These are phyloP conservation scores for Rhingia rostrata DNA, from an alignment of 2,888 invertebrate genomes.

Conservation along the genomic window DNA sequence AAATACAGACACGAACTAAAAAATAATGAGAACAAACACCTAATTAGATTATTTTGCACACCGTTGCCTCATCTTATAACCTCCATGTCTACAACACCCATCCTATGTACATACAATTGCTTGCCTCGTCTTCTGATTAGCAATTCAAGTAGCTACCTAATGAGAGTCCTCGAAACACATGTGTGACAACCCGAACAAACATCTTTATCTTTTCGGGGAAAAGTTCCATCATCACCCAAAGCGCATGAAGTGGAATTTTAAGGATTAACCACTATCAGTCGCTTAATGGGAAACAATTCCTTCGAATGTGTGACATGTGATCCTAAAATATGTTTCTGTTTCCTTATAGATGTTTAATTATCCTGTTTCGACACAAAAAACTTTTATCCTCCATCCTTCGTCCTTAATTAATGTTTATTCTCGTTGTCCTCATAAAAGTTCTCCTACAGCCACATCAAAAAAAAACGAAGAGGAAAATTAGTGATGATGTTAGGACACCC, in stretches of 20 bases:
- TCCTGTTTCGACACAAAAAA: conserved; percentile 2
- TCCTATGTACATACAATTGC: neutral
- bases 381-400: neutral
- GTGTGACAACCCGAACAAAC: conserved; percentile 48
- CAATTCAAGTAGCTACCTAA: conserved; percentile 62
- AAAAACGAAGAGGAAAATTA: conserved; percentile 30
- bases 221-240: conserved; percentile 51
- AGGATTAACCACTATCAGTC: conserved; percentile 38
- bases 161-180: conserved; percentile 57
- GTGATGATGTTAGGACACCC: conserved; percentile 24
- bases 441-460: neutral
- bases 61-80: neutral
- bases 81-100: neutral
- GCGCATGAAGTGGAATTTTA: conserved; percentile 44
- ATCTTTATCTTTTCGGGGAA: conserved; percentile 30
- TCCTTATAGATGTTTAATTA: conserved; percentile 37
- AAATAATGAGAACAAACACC: conserved; percentile 68
- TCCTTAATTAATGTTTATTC: conserved; percentile 33
- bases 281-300: conserved; percentile 7
- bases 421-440: conserved; percentile 35
- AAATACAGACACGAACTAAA: conserved; percentile 30
- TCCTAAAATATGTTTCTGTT: neutral
- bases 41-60: conserved; percentile 71
- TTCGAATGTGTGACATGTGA: conserved; percentile 39
- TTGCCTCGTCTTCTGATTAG: conserved; percentile 46